Base-by-base conservation (phyloP, 2,797 vertebrate genomes). In the Margarornis squamiger region DNA sequence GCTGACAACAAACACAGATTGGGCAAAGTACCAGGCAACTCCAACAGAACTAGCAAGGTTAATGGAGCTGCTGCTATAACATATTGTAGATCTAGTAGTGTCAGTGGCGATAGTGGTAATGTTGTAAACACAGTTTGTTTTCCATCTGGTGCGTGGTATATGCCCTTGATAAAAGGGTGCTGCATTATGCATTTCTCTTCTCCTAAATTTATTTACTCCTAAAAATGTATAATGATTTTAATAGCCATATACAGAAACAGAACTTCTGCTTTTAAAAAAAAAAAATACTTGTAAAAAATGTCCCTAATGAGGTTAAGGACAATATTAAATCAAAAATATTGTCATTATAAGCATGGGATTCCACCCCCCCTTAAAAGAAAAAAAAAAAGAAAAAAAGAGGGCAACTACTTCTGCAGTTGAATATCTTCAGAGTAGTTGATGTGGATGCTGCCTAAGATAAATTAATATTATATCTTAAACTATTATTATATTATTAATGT, bases 41-140 rank as follows among this genome's bases (percentile, higher is more conserved):
- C 94, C 85, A 96, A 95, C 87, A 93, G 94, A 95, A 96, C 73
- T 94, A 97, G 94, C 94, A 97, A 96, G 96, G 95, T 96, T 96
- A 96, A 96, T 94, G 89, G 94, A 95, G 85, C 96, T 96, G 94
- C 93, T 95, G 96, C 91, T 94, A 12, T 76, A 96, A 96, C 95
- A 96, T 96, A 97, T 95, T 96, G 95, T 94, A 95, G 89, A 92
- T 95, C 94, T 96, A 91, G 88, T 96, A 94, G 92, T 96, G 93
- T 97, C 94, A 95, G 93, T 95, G 96, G 95, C 52, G 86, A 95
- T 95, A 94, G 80, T 86, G 77, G 78, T 97, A 95, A 95, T 79
- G 86, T 51, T 97, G 91, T 95, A 96, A 96, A 96, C 94, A 96
- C 96, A 96, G 92, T 96, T 96, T 96, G 96, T 63, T 95, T 95